Percentiles rank a stretch among this genome's conserved stretches.
Evolutionary conservation across 2,113 vertebrate species (phyloP).

Genomic region (Origma solitaria): DNA sequence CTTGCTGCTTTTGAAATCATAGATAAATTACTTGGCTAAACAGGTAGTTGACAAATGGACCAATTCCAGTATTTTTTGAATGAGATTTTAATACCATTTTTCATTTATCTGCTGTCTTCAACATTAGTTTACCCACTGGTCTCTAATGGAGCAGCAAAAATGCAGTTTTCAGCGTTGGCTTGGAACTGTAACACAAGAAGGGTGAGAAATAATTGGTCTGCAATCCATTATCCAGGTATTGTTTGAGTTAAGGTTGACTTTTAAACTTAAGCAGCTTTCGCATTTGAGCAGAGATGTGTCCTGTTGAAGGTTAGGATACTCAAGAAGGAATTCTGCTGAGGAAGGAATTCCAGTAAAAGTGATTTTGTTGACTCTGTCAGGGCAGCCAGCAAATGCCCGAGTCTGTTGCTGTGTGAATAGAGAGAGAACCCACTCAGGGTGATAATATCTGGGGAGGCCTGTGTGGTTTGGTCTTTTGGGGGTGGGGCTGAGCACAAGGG

Average conservation of each 20-base stretch:
- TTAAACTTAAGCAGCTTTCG: constrained; percentile 6
- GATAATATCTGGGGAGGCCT: neutral
- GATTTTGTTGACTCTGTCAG: neutral
- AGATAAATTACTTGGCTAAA: neutral
- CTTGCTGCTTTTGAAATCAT: neutral
- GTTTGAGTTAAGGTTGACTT: constrained; percentile 31
- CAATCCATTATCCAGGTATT: constrained; percentile 18
- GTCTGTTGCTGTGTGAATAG: accelerated
- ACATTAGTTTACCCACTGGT: neutral
- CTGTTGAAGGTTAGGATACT: neutral
- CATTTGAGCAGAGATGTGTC: neutral
- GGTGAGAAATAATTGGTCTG: constrained; percentile 13
- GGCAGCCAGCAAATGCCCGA: neutral
- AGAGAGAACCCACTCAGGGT: accelerated
- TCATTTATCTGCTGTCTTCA: neutral
- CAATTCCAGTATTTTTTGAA: neutral
- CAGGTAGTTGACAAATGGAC: neutral
- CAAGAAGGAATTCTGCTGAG: neutral
- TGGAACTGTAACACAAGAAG: neutral
- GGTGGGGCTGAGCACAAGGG: neutral
- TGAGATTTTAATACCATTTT: neutral
- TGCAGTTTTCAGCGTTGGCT: neutral
- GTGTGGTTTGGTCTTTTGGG: neutral
- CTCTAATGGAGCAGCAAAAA: neutral
- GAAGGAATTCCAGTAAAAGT: neutral